A percentile compares a stretch with the other conserved stretches of the same genome.
phyloP scores from a whole-genome alignment of 2,888 invertebrate species.

The Papilio protenor region DNA sequence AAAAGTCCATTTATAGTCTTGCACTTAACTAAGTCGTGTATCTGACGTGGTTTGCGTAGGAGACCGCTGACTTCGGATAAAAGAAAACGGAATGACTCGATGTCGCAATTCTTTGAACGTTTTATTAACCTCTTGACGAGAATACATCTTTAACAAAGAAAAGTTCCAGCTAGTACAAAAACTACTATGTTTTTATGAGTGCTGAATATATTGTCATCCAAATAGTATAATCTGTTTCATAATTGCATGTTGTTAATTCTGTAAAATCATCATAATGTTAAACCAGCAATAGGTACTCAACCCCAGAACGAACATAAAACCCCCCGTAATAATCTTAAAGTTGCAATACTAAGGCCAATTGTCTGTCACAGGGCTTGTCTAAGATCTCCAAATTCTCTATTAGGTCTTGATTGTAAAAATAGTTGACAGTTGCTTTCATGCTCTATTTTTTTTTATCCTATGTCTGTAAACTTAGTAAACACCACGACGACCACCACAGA shows the following conservation, averaged over 20 bases:
- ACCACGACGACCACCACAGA: not conserved
- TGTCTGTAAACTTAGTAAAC: not conserved
- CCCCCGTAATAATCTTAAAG: not conserved
- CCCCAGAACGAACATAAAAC: not conserved
- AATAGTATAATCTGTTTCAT: not conserved
- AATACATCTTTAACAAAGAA: not conserved
- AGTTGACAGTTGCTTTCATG: not conserved
- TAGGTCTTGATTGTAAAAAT: not conserved
- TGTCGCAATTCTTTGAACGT: not conserved
- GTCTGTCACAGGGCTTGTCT: not conserved
- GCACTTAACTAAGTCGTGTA: slow-evolving; percentile 42
- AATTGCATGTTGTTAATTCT: not conserved
- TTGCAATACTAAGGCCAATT: too few relatives aligned
- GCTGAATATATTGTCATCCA: not conserved
- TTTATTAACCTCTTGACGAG: not conserved
- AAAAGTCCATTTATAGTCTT: slow-evolving; percentile 66
- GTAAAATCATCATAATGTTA: not conserved
- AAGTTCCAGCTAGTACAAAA: not conserved
- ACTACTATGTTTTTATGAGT: not conserved
- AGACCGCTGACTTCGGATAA: slow-evolving; percentile 25
- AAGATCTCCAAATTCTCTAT: too few relatives aligned
- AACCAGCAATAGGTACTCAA: not conserved
- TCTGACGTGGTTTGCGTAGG: slow-evolving; percentile 31
- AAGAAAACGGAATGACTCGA: slow-evolving; percentile 6
- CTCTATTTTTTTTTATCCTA: not conserved